Base-by-base conservation (phyloP, 2,888 invertebrate species). In the Lithophane ornitopus region DNA sequence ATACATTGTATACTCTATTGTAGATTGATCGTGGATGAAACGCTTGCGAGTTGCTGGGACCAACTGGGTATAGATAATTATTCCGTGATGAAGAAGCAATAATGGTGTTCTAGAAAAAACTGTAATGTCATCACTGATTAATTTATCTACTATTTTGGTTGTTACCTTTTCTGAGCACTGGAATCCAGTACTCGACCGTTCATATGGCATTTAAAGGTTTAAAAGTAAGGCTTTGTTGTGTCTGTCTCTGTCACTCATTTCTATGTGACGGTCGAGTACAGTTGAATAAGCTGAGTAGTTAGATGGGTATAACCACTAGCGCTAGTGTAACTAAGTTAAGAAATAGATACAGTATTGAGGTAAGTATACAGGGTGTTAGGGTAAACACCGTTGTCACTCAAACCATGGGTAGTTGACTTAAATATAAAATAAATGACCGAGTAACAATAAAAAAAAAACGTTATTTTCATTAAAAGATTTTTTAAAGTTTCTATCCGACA, bases 231-330 rank as follows among this genome's bases (percentile, higher is more conserved):
- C 3, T 46, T 34, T 70, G 8, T 14, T 12, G 8, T 22, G 7
- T 34, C 2, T 49, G 14, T 61, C 28, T 41, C n/a, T 6, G n/a
- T 61, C 49, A 28, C 8, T 39, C 4, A 16, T 34, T 34, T 22
- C 8, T 19, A 11, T 19, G 2, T 68, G 46, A 22, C 28, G 26
- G 6, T 2, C 26, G 19, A 6, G 26, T 28, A 78, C 44, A 12
- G 63, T 41, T 2, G 2, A 72, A 41, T 19, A 61, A 34, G 11
- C 49, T 22, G 0, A 46, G 44, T 79, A 78, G 68, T 16, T 63
- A 34, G 34, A 28, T 34, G n/a, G 66, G 26, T 28, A 41, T 46
- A 46, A 44, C 44, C n/a, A 82, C 67, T 82, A 67, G 78, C 77
- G 76, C 82, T 82, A 67, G 61, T 65, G 14, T 16, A 52, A 39